Percentiles rank a stretch among this genome's conserved stretches.
These are phyloP conservation scores for Meteorus cinctellus DNA, from an alignment of 2,888 invertebrate genomes.

Conservation along the genomic window DNA sequence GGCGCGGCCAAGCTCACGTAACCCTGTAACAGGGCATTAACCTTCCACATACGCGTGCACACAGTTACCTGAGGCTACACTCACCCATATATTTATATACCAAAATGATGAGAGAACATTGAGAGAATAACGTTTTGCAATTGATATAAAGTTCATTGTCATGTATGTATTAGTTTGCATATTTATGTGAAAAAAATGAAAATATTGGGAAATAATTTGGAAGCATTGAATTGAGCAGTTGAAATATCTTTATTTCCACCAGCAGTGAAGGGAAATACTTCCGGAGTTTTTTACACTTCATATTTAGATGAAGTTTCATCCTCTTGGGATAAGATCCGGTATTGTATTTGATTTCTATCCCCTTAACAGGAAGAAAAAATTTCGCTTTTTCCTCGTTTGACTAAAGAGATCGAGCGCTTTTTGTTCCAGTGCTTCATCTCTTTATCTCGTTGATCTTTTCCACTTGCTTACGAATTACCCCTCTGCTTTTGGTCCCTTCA, in stretches of 20 bases:
- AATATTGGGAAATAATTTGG: too few relatives aligned
- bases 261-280: neutral
- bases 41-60: slow-evolving; percentile 32
- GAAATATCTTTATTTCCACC: neutral
- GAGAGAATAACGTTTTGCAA: neutral
- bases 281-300: slow-evolving; percentile 13
- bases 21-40: slow-evolving; percentile 53
- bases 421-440: slow-evolving; percentile 19
- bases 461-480: slow-evolving; percentile 67
- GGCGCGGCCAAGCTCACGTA: slow-evolving; percentile 55
- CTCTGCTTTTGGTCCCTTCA: slow-evolving; percentile 50
- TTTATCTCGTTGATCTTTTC: slow-evolving; percentile 50
- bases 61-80: neutral
- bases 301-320: slow-evolving; percentile 61
- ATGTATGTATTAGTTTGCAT: too few relatives aligned
- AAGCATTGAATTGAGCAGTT: neutral
- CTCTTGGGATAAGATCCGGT: slow-evolving; percentile 57
- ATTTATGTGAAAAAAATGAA: too few relatives aligned
- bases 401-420: slow-evolving; percentile 27
- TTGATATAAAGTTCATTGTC: too few relatives aligned
- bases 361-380: slow-evolving; percentile 38
- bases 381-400: slow-evolving; percentile 17
- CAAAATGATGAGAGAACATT: neutral
- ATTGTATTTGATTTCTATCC: slow-evolving; percentile 67
- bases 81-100: neutral